These are phyloP conservation scores for Hippoglossus stenolepis DNA, from an alignment of 2,113 vertebrate species.

Conservation along the genomic window DNA sequence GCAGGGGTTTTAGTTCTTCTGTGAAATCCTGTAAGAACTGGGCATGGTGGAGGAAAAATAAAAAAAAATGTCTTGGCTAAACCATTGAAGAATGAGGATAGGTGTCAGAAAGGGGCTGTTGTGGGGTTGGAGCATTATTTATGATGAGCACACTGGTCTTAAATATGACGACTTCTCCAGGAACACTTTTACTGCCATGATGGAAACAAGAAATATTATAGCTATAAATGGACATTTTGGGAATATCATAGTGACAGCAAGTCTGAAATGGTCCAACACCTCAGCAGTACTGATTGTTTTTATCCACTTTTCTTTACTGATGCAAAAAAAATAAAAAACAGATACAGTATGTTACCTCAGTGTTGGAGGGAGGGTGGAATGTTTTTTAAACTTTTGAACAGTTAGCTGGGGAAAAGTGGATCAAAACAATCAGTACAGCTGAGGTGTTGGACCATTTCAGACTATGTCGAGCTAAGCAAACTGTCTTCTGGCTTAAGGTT, in stretches of 20 bases:
- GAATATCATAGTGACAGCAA: background rate
- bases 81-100: conserved; percentile 32
- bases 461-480: background rate
- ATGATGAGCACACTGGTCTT: conserved; percentile 11
- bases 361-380: too few relatives aligned
- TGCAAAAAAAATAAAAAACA: too few relatives aligned
- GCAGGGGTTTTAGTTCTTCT: conserved; percentile 39
- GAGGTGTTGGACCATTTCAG: too few relatives aligned
- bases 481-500: background rate
- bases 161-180: conserved; percentile 24
- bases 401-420: too few relatives aligned
- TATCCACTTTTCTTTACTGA: background rate
- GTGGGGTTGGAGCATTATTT: background rate
- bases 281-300: background rate
- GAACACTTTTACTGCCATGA: conserved; percentile 25
- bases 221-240: conserved; percentile 1
- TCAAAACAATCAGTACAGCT: too few relatives aligned
- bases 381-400: too few relatives aligned
- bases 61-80: conserved; percentile 12
- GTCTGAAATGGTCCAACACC: background rate
- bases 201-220: background rate
- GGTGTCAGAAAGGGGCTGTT: background rate
- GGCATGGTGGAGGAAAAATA: conserved; percentile 30
- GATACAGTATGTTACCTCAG: too few relatives aligned
- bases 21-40: conserved; percentile 51